These are phyloP conservation scores for Chrysolina americana DNA, from an alignment of 2,888 invertebrate species.

Conservation along the genomic window DNA sequence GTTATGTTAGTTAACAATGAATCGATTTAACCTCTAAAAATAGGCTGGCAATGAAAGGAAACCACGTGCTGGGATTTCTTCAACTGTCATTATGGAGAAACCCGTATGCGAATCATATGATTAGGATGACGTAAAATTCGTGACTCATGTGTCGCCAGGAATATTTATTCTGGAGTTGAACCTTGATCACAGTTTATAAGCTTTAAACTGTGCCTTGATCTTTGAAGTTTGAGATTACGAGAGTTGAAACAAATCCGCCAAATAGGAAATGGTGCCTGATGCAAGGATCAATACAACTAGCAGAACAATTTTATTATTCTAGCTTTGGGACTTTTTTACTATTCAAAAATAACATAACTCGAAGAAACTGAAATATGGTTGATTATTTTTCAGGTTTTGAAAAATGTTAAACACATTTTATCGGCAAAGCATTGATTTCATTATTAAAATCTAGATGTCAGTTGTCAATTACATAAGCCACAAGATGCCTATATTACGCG, in stretches of 20 bases:
- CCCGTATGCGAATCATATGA: background rate
- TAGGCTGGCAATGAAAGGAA: background rate
- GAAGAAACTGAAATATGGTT: too few species aligned
- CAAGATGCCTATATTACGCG: background rate
- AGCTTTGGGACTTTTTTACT: too few species aligned
- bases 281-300: too few species aligned
- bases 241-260: background rate
- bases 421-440: background rate
- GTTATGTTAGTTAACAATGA: too few species aligned
- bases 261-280: background rate
- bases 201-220: too few species aligned
- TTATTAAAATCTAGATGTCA: background rate
- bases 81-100: background rate
- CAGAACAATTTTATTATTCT: too few species aligned
- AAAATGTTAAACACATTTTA: too few species aligned
- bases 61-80: background rate
- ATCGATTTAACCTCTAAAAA: constrained; percentile 13
- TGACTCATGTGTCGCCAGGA: background rate
- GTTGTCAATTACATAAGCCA: constrained; percentile 6
- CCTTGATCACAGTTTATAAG: background rate
- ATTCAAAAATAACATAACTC: too few species aligned
- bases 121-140: background rate
- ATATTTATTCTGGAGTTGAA: background rate
- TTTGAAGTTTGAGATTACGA: background rate
- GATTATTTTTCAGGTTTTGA: too few species aligned